phyloP scores from a whole-genome alignment of 2,797 vertebrate genomes.

The Chrysocyon brachyurus region DNA sequence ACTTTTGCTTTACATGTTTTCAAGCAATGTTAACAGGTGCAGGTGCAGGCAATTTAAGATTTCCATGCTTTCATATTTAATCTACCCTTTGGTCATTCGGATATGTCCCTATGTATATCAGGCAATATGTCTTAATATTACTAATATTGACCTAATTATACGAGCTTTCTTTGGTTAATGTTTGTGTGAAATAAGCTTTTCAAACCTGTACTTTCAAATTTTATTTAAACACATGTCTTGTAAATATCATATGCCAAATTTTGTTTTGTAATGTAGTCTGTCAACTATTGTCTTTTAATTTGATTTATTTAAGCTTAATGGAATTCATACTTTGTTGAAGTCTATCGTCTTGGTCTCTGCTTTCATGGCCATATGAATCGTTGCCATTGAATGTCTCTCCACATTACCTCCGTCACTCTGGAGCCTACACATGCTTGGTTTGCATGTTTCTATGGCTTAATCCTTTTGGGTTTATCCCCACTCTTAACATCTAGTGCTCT shows the following conservation, averaged over 20 bases:
- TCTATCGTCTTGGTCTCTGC: neutral
- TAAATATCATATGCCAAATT: neutral
- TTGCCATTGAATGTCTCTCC: neutral
- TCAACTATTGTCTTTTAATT: neutral
- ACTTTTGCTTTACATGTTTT: neutral
- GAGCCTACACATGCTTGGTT: neutral
- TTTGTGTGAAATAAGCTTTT: neutral
- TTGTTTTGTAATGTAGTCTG: neutral
- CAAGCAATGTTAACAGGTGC: neutral
- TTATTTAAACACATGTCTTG: neutral
- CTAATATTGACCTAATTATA: neutral
- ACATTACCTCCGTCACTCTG: no score
- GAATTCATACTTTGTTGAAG: neutral
- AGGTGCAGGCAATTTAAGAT: neutral
- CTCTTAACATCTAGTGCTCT: neutral
- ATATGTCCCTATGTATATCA: neutral
- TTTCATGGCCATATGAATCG: neutral
- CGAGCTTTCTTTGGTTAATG: neutral
- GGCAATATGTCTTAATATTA: neutral
- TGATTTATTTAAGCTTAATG: neutral
- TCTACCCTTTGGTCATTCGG: neutral
- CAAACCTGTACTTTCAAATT: neutral
- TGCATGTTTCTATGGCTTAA: neutral
- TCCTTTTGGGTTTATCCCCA: neutral
- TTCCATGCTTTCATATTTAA: neutral